Conservation (phyloP, 2,113 vertebrate genomes). For the Seriola dumerili region DNA sequence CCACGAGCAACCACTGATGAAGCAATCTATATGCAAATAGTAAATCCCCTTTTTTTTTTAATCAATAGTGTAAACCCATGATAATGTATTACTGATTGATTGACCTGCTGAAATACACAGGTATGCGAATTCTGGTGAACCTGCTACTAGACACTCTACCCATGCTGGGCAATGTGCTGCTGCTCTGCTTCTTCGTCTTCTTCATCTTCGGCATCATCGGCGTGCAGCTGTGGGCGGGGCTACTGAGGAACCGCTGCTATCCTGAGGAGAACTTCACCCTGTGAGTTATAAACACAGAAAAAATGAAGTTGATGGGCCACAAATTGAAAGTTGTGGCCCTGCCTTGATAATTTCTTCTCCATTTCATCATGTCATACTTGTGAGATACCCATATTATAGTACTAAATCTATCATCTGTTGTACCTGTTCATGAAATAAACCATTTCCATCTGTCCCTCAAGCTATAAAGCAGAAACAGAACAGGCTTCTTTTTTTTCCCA, state of each 20-base stretch:
- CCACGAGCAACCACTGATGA: neutral
- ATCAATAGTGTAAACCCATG: neutral
- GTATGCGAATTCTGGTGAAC: conserved; percentile 98
- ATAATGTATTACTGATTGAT: conserved; percentile 16
- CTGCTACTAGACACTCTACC: conserved; percentile 98
- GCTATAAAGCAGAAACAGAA: conserved; percentile 25
- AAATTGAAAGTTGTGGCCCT: neutral
- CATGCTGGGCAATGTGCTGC: conserved; percentile 98
- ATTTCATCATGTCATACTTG: neutral
- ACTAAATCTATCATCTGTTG: neutral
- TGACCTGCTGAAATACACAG: conserved; percentile 78
- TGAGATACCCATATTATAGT: neutral
- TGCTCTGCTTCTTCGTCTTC: conserved; percentile 99
- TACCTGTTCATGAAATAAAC: neutral
- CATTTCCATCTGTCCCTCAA: conserved; percentile 12
- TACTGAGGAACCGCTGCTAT: conserved; percentile 97
- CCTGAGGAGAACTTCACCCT: conserved; percentile 91
- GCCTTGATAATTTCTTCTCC: neutral
- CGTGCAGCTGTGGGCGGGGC: conserved; percentile 98
- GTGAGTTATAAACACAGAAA: conserved; percentile 81
- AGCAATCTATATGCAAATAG: conserved; percentile 17
- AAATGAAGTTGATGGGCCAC: neutral
- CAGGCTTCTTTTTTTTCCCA: neutral
- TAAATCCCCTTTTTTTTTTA: neutral
- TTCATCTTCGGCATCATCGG: conserved; percentile 99